These are phyloP conservation scores for Holotrichia oblita DNA, from an alignment of 1,140 invertebrate species.

Conservation along the genomic window DNA sequence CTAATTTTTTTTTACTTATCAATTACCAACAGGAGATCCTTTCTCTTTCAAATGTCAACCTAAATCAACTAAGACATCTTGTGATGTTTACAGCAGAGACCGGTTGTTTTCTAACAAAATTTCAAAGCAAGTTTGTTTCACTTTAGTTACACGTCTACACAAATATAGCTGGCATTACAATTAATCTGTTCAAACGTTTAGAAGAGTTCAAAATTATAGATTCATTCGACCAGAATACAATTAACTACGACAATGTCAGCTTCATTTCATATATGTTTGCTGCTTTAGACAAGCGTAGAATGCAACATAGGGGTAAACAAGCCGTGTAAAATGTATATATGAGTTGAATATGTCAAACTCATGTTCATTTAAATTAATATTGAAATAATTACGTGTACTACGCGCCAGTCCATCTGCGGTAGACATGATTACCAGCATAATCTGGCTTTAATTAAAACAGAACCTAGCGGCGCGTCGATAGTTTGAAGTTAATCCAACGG, in stretches of 20 bases:
- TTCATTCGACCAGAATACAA: not conserved
- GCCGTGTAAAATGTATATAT: not conserved
- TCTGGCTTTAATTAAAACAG: constrained; percentile 3
- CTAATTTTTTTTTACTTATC: no score
- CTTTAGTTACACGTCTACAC: no score
- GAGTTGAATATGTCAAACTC: not conserved
- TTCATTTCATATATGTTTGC: not conserved
- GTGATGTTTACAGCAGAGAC: no score
- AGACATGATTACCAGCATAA: constrained; percentile 1
- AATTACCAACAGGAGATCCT: no score
- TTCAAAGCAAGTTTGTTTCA: no score
- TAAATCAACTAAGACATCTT: no score
- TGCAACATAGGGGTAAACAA: not conserved
- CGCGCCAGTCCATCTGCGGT: not conserved
- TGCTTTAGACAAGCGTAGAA: not conserved
- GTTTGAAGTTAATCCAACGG: constrained; percentile 4
- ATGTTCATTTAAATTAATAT: constrained; percentile 18
- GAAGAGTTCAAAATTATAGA: no score
- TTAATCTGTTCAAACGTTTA: no score
- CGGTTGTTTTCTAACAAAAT: no score
- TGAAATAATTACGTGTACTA: not conserved
- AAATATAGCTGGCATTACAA: no score
- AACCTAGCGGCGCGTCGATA: not conserved
- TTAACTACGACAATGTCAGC: not conserved
- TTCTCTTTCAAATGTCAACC: no score